These are phyloP conservation scores for Lepidurus couesii DNA, from an alignment of 1,140 invertebrate species.

Conservation along the genomic window DNA sequence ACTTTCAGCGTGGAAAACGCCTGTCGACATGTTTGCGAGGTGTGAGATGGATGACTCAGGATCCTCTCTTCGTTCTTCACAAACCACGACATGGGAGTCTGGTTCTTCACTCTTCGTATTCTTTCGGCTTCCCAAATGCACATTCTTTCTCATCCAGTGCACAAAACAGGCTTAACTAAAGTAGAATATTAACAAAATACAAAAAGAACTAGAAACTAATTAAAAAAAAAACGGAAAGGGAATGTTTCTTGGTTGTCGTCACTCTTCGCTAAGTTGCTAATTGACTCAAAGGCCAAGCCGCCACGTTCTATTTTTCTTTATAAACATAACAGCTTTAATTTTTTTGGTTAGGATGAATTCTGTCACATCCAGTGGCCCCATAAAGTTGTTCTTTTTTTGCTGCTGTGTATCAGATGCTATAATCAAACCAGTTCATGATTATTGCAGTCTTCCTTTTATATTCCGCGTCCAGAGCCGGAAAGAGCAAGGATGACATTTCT, in stretches of 20 bases:
- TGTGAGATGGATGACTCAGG: slow-evolving; percentile 18
- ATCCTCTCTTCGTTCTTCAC: background rate
- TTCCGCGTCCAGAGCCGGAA: background rate
- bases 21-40: slow-evolving; percentile 12
- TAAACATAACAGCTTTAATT: background rate
- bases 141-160: background rate
- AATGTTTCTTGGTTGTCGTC: background rate
- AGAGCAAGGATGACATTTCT: background rate
- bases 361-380: background rate
- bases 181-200: too few relatives aligned
- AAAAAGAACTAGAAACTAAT: background rate
- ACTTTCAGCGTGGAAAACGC: background rate
- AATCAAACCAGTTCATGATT: slow-evolving; percentile 4
- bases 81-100: background rate
- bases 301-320: background rate
- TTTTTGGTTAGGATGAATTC: background rate
- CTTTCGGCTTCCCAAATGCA: background rate
- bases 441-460: background rate
- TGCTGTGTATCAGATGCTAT: background rate
- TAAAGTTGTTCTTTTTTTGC: background rate
- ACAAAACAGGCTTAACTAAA: background rate
- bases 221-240: background rate
- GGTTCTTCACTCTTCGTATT: background rate
- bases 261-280: background rate
- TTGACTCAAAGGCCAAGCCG: slow-evolving; percentile 13